A percentile compares a stretch with the other conserved stretches of the same genome.
Conservation (phyloP, 2,888 invertebrate species). For the Drosophila meridionalis region DNA sequence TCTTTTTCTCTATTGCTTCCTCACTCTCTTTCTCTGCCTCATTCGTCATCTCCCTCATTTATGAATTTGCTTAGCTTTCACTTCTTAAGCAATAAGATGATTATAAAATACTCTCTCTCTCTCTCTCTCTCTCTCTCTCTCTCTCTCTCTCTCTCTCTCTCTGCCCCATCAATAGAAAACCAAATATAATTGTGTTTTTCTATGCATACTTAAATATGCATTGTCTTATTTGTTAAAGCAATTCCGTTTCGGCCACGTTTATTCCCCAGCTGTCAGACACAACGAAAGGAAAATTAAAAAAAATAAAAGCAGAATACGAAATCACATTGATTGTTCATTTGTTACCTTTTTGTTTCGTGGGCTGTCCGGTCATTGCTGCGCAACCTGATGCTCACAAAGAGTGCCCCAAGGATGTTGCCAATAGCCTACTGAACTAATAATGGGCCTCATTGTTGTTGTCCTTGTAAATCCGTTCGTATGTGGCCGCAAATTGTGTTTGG, state of each 20-base stretch:
- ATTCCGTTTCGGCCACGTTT: background rate
- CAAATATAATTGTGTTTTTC: background rate
- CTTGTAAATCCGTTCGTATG: background rate
- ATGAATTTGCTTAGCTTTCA: background rate
- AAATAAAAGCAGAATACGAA: background rate
- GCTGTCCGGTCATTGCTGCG: background rate
- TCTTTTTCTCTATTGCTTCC: background rate
- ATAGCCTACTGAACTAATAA: slow-evolving; percentile 39
- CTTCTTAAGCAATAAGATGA: background rate
- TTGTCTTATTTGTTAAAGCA: background rate
- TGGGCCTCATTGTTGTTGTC: slow-evolving; percentile 19
- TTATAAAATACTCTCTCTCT: background rate
- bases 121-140: background rate
- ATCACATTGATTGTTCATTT: slow-evolving; percentile 1
- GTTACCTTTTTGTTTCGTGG: background rate
- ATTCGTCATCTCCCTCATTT: background rate
- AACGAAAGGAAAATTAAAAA: background rate
- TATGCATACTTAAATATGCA: slow-evolving; percentile 1
- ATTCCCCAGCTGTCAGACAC: slow-evolving; percentile 1
- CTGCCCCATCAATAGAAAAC: background rate
- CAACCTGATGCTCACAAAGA: background rate
- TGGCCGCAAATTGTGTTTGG: slow-evolving; percentile 27
- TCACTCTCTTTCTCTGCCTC: background rate
- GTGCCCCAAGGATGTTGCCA: slow-evolving; percentile 10
- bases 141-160: background rate